Evolutionary conservation across 1,140 invertebrate species (phyloP), one percentile per base, ranked within the genome.

Genomic region (Ridgeia piscesae): DNA sequence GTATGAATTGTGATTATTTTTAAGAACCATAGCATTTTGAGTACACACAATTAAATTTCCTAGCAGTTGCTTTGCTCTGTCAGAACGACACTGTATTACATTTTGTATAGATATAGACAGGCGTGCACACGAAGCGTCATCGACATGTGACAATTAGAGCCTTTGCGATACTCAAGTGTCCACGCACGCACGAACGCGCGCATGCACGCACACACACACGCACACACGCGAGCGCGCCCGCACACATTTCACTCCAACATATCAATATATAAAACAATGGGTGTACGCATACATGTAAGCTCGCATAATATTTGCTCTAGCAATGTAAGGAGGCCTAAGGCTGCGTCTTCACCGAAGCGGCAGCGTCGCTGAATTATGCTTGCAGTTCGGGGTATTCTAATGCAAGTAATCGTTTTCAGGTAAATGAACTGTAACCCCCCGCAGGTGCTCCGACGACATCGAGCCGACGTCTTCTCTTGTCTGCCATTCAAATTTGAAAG

Each of bases 401-500:
- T 21, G 14, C 58, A 77, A 21, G 58, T 77, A 77, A 77, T 77
- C 58, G 58, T 77, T 77, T 77, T 77, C 27, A 6, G 58, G 27
- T 21, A 77, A 77, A 77, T 77, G 58, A 77, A 21, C 58, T 77
- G 58, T 21, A 77, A 77, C 58, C 58, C 48, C 58, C 58, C 58
- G 27, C 58, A 14, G 58, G 58, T 31, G 58, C 58, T 2, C 58
- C 58, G 2, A 77, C 58, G 58, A 77, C 11, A 77, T 31, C 58
- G 58, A 77, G 58, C 58, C 58, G 58, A 77, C 58, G 58, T 2
- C 58, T 9, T 21, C 58, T 77, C 58, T 31, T 21, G 17, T 77
- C 58, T 77, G 58, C 58, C 58, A 77, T 77, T 77, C 58, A 77
- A 77, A 77, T 77, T 77, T 77, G 58, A 77, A 77, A 77, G 58